A percentile compares a stretch with the other conserved stretches of the same genome.
Evolutionary conservation across 2,888 invertebrate genomes (phyloP).

Genomic region (Crossocerus cetratus): DNA sequence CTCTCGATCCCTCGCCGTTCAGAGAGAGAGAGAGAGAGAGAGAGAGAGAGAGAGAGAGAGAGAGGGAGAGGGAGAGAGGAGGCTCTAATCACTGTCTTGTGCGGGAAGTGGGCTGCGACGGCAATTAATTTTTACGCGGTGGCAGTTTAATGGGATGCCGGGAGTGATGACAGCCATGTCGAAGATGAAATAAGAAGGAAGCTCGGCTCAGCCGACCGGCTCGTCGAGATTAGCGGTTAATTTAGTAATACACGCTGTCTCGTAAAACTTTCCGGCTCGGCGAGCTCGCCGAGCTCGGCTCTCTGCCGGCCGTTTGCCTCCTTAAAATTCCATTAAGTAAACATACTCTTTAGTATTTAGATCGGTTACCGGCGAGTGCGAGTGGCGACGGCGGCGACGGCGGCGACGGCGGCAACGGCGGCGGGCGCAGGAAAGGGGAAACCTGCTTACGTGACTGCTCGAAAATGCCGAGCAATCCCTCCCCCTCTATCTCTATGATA

Average conservation of each 20-base stretch:
- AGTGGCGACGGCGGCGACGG: too few species aligned
- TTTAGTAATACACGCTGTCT: constrained; percentile 35
- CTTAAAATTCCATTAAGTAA: constrained; percentile 1
- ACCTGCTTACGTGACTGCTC: neutral
- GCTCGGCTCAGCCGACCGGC: neutral
- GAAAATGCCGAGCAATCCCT: too few species aligned
- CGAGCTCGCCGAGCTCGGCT: neutral
- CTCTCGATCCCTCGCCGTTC: too few species aligned
- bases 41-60: too few species aligned
- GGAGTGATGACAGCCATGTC: constrained; percentile 48
- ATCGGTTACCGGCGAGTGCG: neutral
- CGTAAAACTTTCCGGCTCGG: constrained; percentile 17
- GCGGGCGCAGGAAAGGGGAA: neutral
- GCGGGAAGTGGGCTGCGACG: constrained; percentile 32
- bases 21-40: too few species aligned
- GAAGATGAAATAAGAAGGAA: constrained; percentile 47
- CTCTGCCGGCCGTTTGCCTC: neutral
- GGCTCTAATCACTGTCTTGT: constrained; percentile 54
- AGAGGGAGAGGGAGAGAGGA: too few species aligned
- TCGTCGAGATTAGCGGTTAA: constrained; percentile 45
- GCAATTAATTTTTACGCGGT: constrained; percentile 55
- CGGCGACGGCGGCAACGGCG: too few species aligned
- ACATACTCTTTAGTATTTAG: constrained; percentile 2
- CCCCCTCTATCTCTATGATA: too few species aligned
- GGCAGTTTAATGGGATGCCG: constrained; percentile 48